Base-by-base conservation (phyloP, 1,140 invertebrate genomes). In the Odontomachus brunneus region DNA sequence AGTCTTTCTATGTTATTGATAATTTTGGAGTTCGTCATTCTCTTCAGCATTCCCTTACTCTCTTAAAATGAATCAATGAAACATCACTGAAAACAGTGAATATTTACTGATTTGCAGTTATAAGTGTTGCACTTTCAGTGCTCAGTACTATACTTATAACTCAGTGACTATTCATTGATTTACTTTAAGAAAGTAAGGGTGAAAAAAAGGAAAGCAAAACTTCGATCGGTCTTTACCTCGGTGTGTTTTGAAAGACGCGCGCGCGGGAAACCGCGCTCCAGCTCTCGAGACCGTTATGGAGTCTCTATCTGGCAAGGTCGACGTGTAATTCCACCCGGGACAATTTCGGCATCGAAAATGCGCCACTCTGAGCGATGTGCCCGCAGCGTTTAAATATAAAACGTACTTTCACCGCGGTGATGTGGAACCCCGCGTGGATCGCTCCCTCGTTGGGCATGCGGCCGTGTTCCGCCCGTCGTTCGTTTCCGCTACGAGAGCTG, bases 301-400 rank as follows among this genome's bases (percentile, higher is more conserved):
- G 17, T 11, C 24, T 69, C 59, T 2, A 67, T 44, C 55, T 26
- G 49, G 9, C 19, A 15, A 53, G 51, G 74, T 19, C 17, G 19
- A 51, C 9, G 38, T 38, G 62, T 48, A 29, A 67, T 51, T 57
- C 19, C 17, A 51, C 7, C 29, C 17, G 29, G 57, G 15, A 78
- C 49, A 55, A 67, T 69, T 1, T 55, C 17, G 1, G 22, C 51
- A 80, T 80, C 33, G 75, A 71, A 26, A 80, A 80, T 80, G 33
- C 51, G 66, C 9, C 33, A 24, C 49, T 80, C 75, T 80, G 65
- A 80, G 65, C 38, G 53, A 80, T 80, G 66, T 26, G 51, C n/a
- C 75, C 59, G 65, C 53, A 59, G 33, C 53, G 51, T 80, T 80
- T 80, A 80, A 80, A 80, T 80, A 80, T 80, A 71, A 57, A 80